Evolutionary conservation across 2,888 invertebrate genomes (phyloP).

Genomic region (Caenorhabditis zanzibari): DNA sequence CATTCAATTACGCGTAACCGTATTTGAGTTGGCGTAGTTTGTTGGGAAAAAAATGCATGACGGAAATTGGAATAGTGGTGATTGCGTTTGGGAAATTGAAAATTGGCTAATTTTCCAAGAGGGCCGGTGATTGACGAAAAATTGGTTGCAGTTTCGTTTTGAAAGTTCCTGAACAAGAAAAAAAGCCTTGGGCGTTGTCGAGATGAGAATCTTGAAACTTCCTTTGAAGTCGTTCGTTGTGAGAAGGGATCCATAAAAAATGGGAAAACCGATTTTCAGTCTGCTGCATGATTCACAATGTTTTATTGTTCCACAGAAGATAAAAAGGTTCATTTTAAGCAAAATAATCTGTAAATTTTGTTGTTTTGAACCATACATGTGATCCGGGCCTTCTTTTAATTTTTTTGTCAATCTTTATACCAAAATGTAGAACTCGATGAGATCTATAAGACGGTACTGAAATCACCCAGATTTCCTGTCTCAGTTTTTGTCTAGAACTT

Average conservation of each 20-base stretch:
- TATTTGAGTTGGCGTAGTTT: slow-evolving; percentile 55
- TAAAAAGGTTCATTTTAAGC: too few relatives aligned
- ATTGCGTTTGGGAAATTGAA: slow-evolving; percentile 29
- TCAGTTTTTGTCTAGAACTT: too few relatives aligned
- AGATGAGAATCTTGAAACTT: slow-evolving; percentile 29
- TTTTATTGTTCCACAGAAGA: too few relatives aligned
- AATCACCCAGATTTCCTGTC: too few relatives aligned
- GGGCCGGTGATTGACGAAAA: slow-evolving; percentile 30
- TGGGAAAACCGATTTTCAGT: slow-evolving; percentile 8
- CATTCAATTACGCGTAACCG: slow-evolving; percentile 66
- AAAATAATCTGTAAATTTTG: too few relatives aligned
- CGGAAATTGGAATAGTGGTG: slow-evolving; percentile 33
- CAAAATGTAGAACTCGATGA: too few relatives aligned
- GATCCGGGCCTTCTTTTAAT: too few relatives aligned
- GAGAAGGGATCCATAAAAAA: slow-evolving; percentile 45
- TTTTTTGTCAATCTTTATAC: too few relatives aligned
- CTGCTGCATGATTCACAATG: neutral
- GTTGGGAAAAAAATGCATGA: slow-evolving; percentile 9
- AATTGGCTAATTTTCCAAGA: slow-evolving; percentile 49
- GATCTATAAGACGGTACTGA: too few relatives aligned
- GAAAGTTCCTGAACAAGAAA: slow-evolving; percentile 22
- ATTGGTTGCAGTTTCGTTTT: slow-evolving; percentile 41
- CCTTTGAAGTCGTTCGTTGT: slow-evolving; percentile 26
- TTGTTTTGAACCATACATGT: too few relatives aligned
- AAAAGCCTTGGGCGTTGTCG: slow-evolving; percentile 32